Percentiles rank a stretch among this genome's conserved stretches.
These are phyloP conservation scores for Pseudomyrmex concolor DNA, from an alignment of 1,140 invertebrate genomes.

Conservation along the genomic window DNA sequence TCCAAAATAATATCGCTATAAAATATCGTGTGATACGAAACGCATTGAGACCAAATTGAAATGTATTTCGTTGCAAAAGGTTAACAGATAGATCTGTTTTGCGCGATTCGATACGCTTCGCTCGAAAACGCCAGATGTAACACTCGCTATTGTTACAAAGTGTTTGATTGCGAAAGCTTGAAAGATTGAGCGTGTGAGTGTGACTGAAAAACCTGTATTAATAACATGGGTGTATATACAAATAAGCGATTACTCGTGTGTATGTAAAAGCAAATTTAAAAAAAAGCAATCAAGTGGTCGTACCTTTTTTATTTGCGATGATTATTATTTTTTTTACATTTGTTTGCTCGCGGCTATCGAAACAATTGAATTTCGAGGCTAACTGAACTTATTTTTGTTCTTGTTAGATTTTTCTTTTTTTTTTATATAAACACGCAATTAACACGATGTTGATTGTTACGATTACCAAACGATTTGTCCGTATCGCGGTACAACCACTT, in stretches of 20 bases:
- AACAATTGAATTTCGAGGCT: neutral
- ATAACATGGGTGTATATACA: slow-evolving; percentile 72
- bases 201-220: slow-evolving; percentile 62
- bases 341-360: neutral
- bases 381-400: slow-evolving; percentile 5
- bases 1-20: neutral
- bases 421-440: neutral
- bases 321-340: neutral
- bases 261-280: slow-evolving; percentile 63
- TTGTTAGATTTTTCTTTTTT: neutral
- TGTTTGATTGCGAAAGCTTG: slow-evolving; percentile 57
- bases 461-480: slow-evolving; percentile 1
- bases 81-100: no score
- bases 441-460: no score
- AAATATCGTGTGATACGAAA: neutral
- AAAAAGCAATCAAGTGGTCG: slow-evolving; percentile 69
- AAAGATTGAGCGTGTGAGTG: slow-evolving; percentile 63
- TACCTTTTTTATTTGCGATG: slow-evolving; percentile 58
- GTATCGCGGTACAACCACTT: slow-evolving; percentile 66
- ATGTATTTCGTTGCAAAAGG: no score
- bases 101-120: neutral
- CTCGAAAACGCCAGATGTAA: slow-evolving; percentile 63
- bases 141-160: slow-evolving; percentile 63
- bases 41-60: neutral
- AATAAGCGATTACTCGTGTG: slow-evolving; percentile 58